A percentile compares a stretch with the other conserved stretches of the same genome.
phyloP scores from a whole-genome alignment of 2,888 invertebrate genomes.

The Cerastis rubricosa region DNA sequence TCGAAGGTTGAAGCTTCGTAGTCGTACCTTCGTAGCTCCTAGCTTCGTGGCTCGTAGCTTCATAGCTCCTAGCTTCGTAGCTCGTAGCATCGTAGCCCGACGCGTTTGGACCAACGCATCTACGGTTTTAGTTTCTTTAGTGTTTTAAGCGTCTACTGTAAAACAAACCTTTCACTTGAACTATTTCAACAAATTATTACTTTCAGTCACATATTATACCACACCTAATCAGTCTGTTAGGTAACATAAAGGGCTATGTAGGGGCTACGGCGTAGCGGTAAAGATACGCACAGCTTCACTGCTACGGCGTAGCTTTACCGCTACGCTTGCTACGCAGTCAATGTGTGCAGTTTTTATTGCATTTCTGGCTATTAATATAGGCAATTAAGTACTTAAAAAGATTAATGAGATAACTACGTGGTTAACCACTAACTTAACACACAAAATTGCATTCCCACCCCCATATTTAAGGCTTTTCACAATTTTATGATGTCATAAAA shows the following conservation, averaged over 20 bases:
- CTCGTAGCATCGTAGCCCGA: too few species aligned
- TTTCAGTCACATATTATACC: too few species aligned
- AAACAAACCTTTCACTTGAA: too few species aligned
- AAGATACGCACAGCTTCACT: slow-evolving; percentile 16
- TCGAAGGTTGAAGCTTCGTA: too few species aligned
- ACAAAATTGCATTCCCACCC: slow-evolving; percentile 24
- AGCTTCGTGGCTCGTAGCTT: too few species aligned
- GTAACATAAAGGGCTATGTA: not conserved
- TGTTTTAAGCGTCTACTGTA: too few species aligned
- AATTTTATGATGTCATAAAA: slow-evolving; percentile 62
- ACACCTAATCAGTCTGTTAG: not conserved
- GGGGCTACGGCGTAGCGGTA: not conserved
- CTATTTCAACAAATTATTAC: too few species aligned
- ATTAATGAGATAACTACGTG: not conserved
- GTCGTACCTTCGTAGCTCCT: too few species aligned
- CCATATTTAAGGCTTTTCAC: slow-evolving; percentile 50
- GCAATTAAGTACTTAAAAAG: not conserved
- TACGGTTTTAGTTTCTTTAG: too few species aligned
- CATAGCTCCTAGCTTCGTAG: too few species aligned
- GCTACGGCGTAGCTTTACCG: slow-evolving; percentile 24
- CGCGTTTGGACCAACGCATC: too few species aligned
- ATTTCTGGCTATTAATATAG: not conserved
- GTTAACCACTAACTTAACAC: not conserved
- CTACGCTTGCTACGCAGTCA: not conserved
- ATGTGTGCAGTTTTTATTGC: not conserved